Base-by-base conservation (phyloP, 2,797 vertebrate genomes). In the Heliangelus exortis region DNA sequence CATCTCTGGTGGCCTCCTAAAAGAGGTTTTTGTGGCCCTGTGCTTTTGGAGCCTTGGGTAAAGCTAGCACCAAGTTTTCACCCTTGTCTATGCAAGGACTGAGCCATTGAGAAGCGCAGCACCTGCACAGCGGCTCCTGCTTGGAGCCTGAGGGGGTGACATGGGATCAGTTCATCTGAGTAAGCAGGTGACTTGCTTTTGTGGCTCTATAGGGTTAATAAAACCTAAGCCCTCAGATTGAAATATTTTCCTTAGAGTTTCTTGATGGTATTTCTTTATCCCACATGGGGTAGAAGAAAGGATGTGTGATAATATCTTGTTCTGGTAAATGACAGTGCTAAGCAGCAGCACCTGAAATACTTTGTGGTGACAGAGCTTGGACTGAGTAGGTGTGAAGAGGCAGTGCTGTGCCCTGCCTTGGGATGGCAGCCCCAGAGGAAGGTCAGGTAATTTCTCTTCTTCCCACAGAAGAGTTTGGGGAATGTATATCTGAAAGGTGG, bases 371-470 rank as follows among this genome's bases (percentile, higher is more conserved):
- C 48, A 36, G 62, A 75, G 73, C 41, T 31, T 65, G 77, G 45
- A 4, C 54, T 43, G 19, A 25, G 67, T 65, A 41, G 69, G 28
- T 88, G 74, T 87, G 54, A 31, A 39, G 28, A 63, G n/a, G 31
- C 48, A 15, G 17, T 9, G 19, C 7, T 29, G 13, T 29, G 47
- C 18, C 11, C 15, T 0, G 2, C 12, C 0, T 2, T 3, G 62
- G 36, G 62, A 23, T 0, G 1, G 22, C 51, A 22, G 6, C 25
- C 76, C 20, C 41, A 25, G 22, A 45, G 57, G 2, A 29, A 20
- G 8, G 33, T 26, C 22, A 20, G 2, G 7, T 72, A 7, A 75
- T 88, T 71, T 61, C 28, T 77, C 10, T 54, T 15, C 11, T 89
- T 84, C 43, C 34, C 31, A 18, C 9, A 48, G 41, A 29, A 53